phyloP scores from a whole-genome alignment of 35 echinoderm and acorn worm genomes.

The Ptychodera flava region DNA sequence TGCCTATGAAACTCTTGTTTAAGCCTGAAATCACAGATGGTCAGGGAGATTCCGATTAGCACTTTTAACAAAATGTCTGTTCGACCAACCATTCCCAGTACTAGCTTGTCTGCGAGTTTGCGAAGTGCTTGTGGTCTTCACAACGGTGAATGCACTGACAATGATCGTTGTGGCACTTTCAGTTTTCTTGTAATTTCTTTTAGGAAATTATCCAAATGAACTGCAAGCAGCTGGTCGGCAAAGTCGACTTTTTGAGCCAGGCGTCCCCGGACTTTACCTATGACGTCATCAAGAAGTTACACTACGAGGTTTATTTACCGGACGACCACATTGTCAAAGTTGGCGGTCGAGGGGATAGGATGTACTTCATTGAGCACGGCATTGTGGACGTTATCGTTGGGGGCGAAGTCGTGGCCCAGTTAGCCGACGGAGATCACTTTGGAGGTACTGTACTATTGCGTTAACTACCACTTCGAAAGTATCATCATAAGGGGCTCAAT shows the following conservation, averaged over 20 bases:
- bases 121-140: no score
- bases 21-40: no score
- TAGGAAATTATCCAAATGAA: conserved; percentile 79
- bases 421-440: conserved; percentile 87
- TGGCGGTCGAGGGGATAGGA: conserved; percentile 49
- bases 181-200: not conserved
- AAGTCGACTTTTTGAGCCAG: conserved; percentile 85
- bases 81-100: no score
- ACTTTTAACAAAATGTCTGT: no score
- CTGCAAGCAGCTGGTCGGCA: conserved; percentile 54
- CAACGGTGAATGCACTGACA: no score
- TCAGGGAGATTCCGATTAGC: no score
- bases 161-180: no score
- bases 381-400: conserved; percentile 69
- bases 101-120: no score
- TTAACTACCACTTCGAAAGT: no score
- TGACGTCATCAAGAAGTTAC: conserved; percentile 84
- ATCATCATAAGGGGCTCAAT: no score
- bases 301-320: conserved; percentile 81
- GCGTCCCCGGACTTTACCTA: conserved; percentile 64
- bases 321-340: conserved; percentile 83
- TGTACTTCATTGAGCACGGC: conserved; percentile 98
- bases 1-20: no score
- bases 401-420: conserved; percentile 33
- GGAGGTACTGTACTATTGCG: conserved; percentile 56